phyloP scores from a whole-genome alignment of 2,113 vertebrate species.

The human region GRCh38 chr11:9586501-9587000 shows the following conservation, averaged over 20 bases:
- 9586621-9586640: conserved; percentile 76
- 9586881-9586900: neutral
- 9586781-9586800: conserved; percentile 93
- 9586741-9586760: conserved; percentile 93
- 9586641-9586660: neutral
- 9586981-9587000: too few relatives aligned
- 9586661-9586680: neutral
- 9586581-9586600: conserved; percentile 95
- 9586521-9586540: conserved; percentile 95
- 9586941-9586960: neutral
- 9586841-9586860: conserved; percentile 97
- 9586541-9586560: conserved; percentile 96
- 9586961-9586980: too few relatives aligned
- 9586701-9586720: conserved; percentile 92
- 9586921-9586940: neutral
- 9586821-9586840: conserved; percentile 98
- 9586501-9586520: conserved; percentile 94
- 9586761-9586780: conserved; percentile 94
- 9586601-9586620: conserved; percentile 92
- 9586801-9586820: conserved; percentile 97
- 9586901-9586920: conserved; percentile 31
- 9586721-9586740: conserved; percentile 91
- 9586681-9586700: conserved; percentile 33
- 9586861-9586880: conserved; percentile 55
- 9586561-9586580: conserved; percentile 92